Evolutionary conservation across 2,797 vertebrate species (phyloP), one percentile per base, ranked within the genome.

Genomic region (Pyrocephalus nanus): DNA sequence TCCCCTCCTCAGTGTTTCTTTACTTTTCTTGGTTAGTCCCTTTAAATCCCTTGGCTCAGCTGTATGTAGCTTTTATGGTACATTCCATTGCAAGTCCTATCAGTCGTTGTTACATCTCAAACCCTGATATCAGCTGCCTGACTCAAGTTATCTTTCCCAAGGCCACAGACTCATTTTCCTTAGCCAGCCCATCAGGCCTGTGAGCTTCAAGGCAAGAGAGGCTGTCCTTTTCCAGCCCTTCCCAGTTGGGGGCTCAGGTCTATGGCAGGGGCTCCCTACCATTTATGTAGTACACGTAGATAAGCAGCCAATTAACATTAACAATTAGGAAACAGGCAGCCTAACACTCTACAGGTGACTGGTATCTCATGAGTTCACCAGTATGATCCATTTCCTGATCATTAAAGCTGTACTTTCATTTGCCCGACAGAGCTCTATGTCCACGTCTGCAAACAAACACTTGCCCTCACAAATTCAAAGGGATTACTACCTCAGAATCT

Each of bases 181-280:
- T 34, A 22, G 8, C 8, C 88, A 61, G 36, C 83, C 30, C 48
- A 58, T 2, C 34, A 57, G 45, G n/a, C 71, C 3, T 25, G 17
- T 2, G 2, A 16, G 17, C 66, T 48, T 69, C 1, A 2, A 2
- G 0, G 82, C 48, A 67, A 21, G 15, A 11, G 1, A 6, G 25
- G 57, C n/a, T 58, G 73, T 60, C 74, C 67, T 79, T 72, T 67
- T 36, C 7, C 64, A 55, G 83, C 29, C 11, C 65, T 54, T 14
- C 7, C 3, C 45, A 74, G 72, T 70, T 23, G 42, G 45, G 32
- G 50, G 17, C 6, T 43, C 1, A 0, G 21, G 20, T 29, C 12
- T 48, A 11, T 3, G 16, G 47, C 58, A 76, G 27, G 10, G 23
- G 36, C 54, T 86, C 23, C 58, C 40, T 30, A 40, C 15, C 66